Evolutionary conservation across 2,113 vertebrate species (phyloP).

Genomic region (Vireo altiloquus): DNA sequence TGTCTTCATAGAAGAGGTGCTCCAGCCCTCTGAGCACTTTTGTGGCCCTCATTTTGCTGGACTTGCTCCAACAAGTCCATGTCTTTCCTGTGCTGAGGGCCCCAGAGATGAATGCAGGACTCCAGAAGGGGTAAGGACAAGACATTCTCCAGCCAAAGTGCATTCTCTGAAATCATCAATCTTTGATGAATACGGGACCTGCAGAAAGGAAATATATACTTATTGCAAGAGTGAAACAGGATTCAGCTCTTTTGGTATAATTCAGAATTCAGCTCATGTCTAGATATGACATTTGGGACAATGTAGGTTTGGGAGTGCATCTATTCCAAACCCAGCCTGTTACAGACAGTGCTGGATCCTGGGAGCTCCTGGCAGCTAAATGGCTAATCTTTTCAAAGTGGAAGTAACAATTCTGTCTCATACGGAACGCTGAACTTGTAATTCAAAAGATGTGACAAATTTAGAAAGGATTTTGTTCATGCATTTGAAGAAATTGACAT

Average conservation of each 20-base stretch:
- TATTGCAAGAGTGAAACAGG: background rate
- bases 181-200: background rate
- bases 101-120: background rate
- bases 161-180: background rate
- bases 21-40: background rate
- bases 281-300: background rate
- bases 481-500: background rate
- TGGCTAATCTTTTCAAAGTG: background rate
- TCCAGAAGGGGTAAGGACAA: background rate
- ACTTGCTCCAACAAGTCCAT: background rate
- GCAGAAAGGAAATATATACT: background rate
- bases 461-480: background rate
- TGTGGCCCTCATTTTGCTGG: background rate
- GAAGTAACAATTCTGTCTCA: background rate
- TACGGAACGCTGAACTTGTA: background rate
- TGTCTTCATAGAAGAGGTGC: background rate
- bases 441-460: conserved; percentile 27
- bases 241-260: background rate
- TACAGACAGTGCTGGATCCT: background rate
- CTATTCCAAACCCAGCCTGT: accelerated
- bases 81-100: background rate
- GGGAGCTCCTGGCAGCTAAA: background rate
- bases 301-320: background rate
- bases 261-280: background rate
- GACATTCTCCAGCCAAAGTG: background rate